Evolutionary conservation across 1,140 invertebrate genomes (phyloP).

Genomic region (Acyrthosiphon pisum): DNA sequence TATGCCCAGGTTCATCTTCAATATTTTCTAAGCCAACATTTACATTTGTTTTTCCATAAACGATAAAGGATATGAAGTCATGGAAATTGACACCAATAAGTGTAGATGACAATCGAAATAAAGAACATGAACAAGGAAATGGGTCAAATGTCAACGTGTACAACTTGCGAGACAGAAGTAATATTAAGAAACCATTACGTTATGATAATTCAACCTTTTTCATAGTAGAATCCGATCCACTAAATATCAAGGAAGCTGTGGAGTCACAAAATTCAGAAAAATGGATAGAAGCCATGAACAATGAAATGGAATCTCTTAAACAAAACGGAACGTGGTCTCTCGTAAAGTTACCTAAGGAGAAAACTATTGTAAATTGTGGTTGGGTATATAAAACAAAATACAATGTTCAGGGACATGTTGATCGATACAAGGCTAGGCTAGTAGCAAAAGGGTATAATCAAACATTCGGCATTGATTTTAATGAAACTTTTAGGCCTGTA

Average conservation of each 20-base stretch:
- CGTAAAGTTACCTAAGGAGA: too few species aligned
- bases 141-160: background rate
- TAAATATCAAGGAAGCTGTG: conserved; percentile 1
- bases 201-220: background rate
- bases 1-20: too few species aligned
- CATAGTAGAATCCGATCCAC: background rate
- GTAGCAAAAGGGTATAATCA: conserved; percentile 65
- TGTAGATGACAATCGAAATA: background rate
- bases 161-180: background rate
- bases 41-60: too few species aligned
- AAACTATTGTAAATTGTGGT: conserved; percentile 60
- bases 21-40: too few species aligned
- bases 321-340: too few species aligned
- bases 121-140: background rate
- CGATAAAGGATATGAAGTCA: background rate
- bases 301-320: conserved; percentile 61
- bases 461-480: conserved; percentile 62
- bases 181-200: background rate
- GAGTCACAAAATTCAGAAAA: background rate
- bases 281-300: conserved; percentile 60
- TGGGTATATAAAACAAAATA: conserved; percentile 63
- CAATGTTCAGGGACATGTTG: conserved; percentile 59
- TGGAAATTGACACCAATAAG: background rate
- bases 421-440: conserved; percentile 63
- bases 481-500: conserved; percentile 59